A percentile compares a stretch with the other conserved stretches of the same genome.
These are phyloP conservation scores for Galemys pyrenaicus DNA, from an alignment of 2,113 vertebrate genomes.

Conservation along the genomic window DNA sequence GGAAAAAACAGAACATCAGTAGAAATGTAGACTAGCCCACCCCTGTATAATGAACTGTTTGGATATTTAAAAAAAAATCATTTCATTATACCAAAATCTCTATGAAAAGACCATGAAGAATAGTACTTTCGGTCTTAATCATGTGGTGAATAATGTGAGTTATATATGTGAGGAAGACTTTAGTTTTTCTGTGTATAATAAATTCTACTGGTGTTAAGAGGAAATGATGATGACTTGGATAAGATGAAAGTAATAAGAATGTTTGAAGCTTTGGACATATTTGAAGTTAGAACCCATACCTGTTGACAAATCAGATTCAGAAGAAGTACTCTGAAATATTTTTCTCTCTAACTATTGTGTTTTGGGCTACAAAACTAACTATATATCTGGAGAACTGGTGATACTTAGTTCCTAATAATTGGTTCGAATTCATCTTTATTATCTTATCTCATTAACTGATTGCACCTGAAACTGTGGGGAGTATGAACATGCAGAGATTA, in stretches of 20 bases:
- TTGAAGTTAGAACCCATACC: background rate
- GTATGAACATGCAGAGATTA: background rate
- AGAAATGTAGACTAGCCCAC: too few species aligned
- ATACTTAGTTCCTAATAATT: background rate
- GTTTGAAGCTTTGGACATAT: background rate
- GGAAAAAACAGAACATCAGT: too few species aligned
- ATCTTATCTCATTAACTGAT: background rate
- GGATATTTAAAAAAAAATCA: background rate
- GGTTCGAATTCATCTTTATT: background rate
- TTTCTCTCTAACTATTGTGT: background rate
- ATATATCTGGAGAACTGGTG: background rate
- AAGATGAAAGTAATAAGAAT: background rate
- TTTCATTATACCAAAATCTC: background rate
- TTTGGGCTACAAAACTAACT: background rate
- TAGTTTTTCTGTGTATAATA: background rate
- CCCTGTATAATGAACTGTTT: too few species aligned
- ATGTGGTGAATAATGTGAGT: background rate
- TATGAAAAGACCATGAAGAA: background rate
- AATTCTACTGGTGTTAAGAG: background rate
- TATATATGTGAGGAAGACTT: background rate
- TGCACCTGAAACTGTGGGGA: background rate
- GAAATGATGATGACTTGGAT: background rate
- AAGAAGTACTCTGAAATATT: too few species aligned
- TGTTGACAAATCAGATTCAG: background rate
- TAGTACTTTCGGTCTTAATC: background rate